These are phyloP conservation scores for Chelonus insularis DNA, from an alignment of 1,140 invertebrate genomes.

Conservation along the genomic window DNA sequence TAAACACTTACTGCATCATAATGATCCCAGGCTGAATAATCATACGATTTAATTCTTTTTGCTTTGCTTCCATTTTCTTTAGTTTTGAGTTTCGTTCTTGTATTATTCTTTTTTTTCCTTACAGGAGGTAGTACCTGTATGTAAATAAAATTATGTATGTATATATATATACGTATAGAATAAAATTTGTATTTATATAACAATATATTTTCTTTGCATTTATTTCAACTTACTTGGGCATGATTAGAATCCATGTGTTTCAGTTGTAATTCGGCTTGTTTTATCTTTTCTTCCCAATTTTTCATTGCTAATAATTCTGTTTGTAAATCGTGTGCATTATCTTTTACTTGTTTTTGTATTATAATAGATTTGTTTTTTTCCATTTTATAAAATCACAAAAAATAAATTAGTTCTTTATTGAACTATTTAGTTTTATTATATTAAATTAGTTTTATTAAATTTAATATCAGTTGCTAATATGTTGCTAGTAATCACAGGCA, in stretches of 20 bases:
- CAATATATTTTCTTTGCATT: neutral
- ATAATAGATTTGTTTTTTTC: constrained; percentile 57
- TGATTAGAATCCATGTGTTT: constrained; percentile 34
- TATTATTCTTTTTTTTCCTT: constrained; percentile 48
- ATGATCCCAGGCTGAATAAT: constrained; percentile 79
- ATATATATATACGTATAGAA: constrained; percentile 4
- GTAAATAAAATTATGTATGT: constrained; percentile 6
- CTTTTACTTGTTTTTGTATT: constrained; percentile 70
- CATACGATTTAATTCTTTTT: constrained; percentile 61
- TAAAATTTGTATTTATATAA: neutral
- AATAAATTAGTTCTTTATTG: too few relatives aligned
- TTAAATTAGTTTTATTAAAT: too few relatives aligned
- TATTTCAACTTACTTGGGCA: constrained; percentile 28
- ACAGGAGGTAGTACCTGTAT: constrained; percentile 62
- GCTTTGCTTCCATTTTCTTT: constrained; percentile 36
- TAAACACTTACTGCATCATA: constrained; percentile 71
- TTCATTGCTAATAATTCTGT: constrained; percentile 76
- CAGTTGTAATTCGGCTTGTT: constrained; percentile 73
- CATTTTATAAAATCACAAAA: too few relatives aligned
- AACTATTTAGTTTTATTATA: too few relatives aligned
- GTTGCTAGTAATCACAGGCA: too few relatives aligned
- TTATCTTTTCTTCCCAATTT: constrained; percentile 83
- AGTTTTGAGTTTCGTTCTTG: constrained; percentile 12
- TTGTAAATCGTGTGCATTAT: constrained; percentile 75
- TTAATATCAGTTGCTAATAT: too few relatives aligned